phyloP scores from a whole-genome alignment of 2,888 invertebrate genomes.

The Pseudococcus jackbeardsleyi region DNA sequence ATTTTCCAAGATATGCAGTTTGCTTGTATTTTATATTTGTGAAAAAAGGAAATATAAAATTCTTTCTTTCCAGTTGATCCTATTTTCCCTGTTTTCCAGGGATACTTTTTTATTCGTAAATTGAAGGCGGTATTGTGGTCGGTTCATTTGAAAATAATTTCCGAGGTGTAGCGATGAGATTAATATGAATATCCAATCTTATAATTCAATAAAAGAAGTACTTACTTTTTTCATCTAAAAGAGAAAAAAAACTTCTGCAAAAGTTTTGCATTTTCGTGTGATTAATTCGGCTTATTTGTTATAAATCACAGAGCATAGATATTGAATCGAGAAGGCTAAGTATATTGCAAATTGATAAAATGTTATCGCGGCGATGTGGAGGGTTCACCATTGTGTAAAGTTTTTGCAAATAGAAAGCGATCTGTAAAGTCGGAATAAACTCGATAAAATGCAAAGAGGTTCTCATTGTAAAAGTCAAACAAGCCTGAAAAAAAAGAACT shows the following conservation, averaged over 20 bases:
- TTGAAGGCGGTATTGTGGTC: too few relatives aligned
- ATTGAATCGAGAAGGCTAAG: neutral
- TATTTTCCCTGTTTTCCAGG: neutral
- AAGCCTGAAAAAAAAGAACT: slow-evolving; percentile 40
- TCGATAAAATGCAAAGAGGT: slow-evolving; percentile 44
- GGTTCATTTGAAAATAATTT: too few relatives aligned
- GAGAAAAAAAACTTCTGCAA: neutral
- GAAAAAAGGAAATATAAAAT: neutral
- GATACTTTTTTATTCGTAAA: too few relatives aligned
- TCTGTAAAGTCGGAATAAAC: slow-evolving; percentile 35
- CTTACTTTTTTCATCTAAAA: neutral
- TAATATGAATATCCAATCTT: too few relatives aligned
- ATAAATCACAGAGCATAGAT: neutral
- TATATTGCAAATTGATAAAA: slow-evolving; percentile 28
- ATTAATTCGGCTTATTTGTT: neutral
- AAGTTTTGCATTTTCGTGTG: neutral
- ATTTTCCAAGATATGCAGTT: neutral
- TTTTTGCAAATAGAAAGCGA: slow-evolving; percentile 43
- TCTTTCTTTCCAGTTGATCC: neutral
- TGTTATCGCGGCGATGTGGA: slow-evolving; percentile 15
- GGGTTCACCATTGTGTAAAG: slow-evolving; percentile 34
- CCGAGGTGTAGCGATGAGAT: too few relatives aligned
- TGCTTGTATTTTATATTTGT: neutral
- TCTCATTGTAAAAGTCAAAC: slow-evolving; percentile 53
- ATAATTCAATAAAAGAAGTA: too few relatives aligned